These are phyloP conservation scores for Diachasmimorpha longicaudata DNA, from an alignment of 1,140 invertebrate species.

Conservation along the genomic window DNA sequence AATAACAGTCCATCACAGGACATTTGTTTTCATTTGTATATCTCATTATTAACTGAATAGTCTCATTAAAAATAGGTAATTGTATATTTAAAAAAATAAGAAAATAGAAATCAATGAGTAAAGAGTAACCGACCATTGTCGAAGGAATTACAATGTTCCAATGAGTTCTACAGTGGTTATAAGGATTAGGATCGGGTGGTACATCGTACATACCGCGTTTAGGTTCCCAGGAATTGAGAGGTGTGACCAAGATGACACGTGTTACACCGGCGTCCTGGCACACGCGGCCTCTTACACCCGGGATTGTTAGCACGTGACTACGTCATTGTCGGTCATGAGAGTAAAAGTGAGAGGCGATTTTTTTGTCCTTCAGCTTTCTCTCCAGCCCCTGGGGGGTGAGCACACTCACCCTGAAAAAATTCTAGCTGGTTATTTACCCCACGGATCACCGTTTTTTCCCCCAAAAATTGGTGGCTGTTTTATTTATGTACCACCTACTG, in stretches of 20 bases:
- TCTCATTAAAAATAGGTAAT: too few species aligned
- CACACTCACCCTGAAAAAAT: neutral
- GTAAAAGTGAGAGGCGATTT: slow-evolving; percentile 15
- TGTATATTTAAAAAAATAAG: too few species aligned
- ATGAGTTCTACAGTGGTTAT: neutral
- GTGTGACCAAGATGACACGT: slow-evolving; percentile 40
- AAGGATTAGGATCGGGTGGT: neutral
- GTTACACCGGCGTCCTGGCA: slow-evolving; percentile 26
- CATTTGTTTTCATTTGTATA: too few species aligned
- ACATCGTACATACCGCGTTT: slow-evolving; percentile 3
- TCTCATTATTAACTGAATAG: too few species aligned
- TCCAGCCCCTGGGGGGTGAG: neutral
- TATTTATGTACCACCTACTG: slow-evolving; percentile 7
- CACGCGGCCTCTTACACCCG: slow-evolving; percentile 33
- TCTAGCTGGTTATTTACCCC: neutral
- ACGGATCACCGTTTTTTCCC: neutral
- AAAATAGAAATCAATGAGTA: neutral
- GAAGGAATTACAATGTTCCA: neutral
- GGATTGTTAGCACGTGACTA: slow-evolving; percentile 44
- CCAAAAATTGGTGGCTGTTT: neutral
- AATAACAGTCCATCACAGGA: too few species aligned
- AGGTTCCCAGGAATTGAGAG: slow-evolving; percentile 39
- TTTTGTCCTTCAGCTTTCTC: neutral
- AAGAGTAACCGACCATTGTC: neutral
- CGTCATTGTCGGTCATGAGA: slow-evolving; percentile 38